Base-by-base conservation (phyloP, 2,797 vertebrate species). In the Aphelocoma californica region DNA sequence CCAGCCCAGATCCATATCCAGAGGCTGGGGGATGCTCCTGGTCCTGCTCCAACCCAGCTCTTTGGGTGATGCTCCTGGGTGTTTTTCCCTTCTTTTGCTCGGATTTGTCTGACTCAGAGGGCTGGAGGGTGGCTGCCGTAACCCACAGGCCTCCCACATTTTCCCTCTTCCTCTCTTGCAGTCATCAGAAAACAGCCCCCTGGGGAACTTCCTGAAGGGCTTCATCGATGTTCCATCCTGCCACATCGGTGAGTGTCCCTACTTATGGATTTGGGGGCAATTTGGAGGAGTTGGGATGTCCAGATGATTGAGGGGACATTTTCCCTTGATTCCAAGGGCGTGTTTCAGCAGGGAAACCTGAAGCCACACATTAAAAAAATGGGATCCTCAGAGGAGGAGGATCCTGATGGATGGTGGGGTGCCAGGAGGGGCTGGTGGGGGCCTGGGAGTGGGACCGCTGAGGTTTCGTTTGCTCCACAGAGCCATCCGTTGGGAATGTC, bases 161-260 rank as follows among this genome's bases (percentile, higher is more conserved):
- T 1, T 19, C 38, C 4, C 8, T 65, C 16, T 86, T 66, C 21
- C 1, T 96, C 26, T 95, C 64, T 95, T 90, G 50, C 90, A 97
- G 97, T 97, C 96, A 0, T 97, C 96, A 0, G 97, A 99, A 96
- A 99, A 99, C 98, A 99, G 99, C 92, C 99, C 99, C 9, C 97
- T 99, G 91, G 99, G 99, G 96, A 99, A 99, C 97, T 98, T 99
- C 93, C 97, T 99, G 94, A 98, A 99, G 91, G 99, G 99, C 88
- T 99, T 99, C 92, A 97, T 99, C 28, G 99, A 99, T 23, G 98
- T 99, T 95, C 99, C 99, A 6, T 99, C 99, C 94, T 99, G 99
- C 98, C 99, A 99, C 48, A 98, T 99, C 2, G 98, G 99, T 99
- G 97, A 99, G 99, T 97, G 79, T 72, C 87, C 45, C 45, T 74